Base-by-base conservation (phyloP, 2,113 vertebrate species). In the Acanthisitta chloris region DNA sequence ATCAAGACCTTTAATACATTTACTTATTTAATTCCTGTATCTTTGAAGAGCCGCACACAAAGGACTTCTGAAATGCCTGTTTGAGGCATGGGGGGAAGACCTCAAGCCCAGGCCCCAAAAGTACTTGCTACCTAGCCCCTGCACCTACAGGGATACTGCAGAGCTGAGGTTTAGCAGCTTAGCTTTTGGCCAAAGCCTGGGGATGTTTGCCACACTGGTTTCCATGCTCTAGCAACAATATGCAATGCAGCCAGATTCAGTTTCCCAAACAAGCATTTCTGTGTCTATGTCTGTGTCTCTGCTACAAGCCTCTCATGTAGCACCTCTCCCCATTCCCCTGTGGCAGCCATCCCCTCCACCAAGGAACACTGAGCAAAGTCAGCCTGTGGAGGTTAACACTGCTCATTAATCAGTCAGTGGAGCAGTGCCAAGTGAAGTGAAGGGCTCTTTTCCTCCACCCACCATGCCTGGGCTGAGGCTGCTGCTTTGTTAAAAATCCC, bases 141-240 rank as follows among this genome's bases (percentile, higher is more conserved):
- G 42, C 23, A 19, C 25, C 14, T 42, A 8, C 0, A 0, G 3
- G 5, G 51, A 8, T 28, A 20, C 34, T 59, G 52, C 34, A 59
- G 43, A 31, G 43, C n/a, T 24, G 12, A 8, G 33, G 13, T 54
- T 73, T 49, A 62, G 48, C 70, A 81, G 42, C 79, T 77, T 58
- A 62, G 54, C 38, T 62, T 78, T 67, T 3, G 3, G 25, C 19
- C 58, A 38, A 13, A 67, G 58, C 43, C 69, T 4, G 20, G 46
- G 43, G 20, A 67, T 6, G 38, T 43, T 42, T 26, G 15, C 14
- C 38, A 48, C 17, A 1, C 4, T 10, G 8, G 9, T 38, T 67
- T 66, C 69, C 28, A 42, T 36, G n/a, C 58, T 28, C 38, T 17
- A 42, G 17, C 3, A 0, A 20, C 0, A 0, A n/a, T 5, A 15